Evolutionary conservation across 2,113 vertebrate species (phyloP), one percentile per base, ranked within the genome.

Genomic region (Ammospiza nelsoni): DNA sequence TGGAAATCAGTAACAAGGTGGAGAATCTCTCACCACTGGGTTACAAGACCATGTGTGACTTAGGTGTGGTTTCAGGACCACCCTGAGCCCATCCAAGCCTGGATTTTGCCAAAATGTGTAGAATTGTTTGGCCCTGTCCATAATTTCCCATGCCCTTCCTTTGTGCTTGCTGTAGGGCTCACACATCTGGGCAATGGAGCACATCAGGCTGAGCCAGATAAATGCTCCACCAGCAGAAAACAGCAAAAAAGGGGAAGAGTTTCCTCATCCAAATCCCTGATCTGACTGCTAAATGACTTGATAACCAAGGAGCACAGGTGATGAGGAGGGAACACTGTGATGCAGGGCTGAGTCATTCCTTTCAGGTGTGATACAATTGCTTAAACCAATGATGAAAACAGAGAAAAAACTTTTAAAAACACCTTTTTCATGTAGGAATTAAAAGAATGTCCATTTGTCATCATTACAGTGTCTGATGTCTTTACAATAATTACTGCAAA

Each of bases 361-460:
- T 95, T 76, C 44, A 87, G 27, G 76, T 68, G 54, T 33, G 74
- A 49, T 41, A 41, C 15, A 61, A 73, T 62, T 83, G 44, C 63
- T 87, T 83, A 91, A 88, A n/a, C 46, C 74, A 83, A 46, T 12
- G 20, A 73, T 73, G 54, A 88, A 93, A 96, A 78, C 31, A 62
- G 37, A 63, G 57, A 68, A 75, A 74, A 72, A 82, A 74, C 76
- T 35, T 35, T 9, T 21, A 57, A 33, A 57, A 57, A 1, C 20
- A 27, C 15, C 18, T 57, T 90, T 90, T 88, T 77, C 28, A 46
- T 61, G 23, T 69, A 86, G 59, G 37, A 91, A 67, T 94, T 85
- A 80, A 46, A 88, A 77, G 58, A 58, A 74, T 66, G 43, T 54
- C 33, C 48, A 69, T 90, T 87, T 83, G 49, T 92, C 79, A 89